phyloP scores from a whole-genome alignment of 2,888 invertebrate species.

The Scaptomyza caliginosa region DNA sequence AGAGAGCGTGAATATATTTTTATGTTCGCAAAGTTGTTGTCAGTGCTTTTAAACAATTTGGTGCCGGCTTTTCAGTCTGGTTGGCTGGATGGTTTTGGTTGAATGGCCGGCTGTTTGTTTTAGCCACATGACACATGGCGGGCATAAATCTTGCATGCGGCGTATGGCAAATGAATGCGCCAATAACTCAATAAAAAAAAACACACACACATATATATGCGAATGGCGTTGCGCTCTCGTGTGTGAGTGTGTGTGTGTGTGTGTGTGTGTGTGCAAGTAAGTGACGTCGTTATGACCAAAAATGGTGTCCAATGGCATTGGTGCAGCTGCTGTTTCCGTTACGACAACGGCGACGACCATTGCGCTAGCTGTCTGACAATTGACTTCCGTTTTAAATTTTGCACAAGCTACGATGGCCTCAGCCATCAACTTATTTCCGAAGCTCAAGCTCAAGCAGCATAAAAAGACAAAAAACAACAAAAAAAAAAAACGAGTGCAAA shows the following conservation, averaged over 20 bases:
- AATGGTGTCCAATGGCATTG: conserved; percentile 43
- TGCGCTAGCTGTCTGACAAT: conserved; percentile 71
- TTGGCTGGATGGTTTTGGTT: conserved; percentile 6
- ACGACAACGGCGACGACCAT: conserved; percentile 59
- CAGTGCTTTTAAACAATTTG: conserved; percentile 69
- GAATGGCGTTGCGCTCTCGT: conserved; percentile 8
- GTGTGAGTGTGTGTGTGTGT: conserved; percentile 5
- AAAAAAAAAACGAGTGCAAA: conserved; percentile 18
- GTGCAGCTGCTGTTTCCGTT: conserved; percentile 69
- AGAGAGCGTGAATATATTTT: conserved; percentile 44
- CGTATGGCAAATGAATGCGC: conserved; percentile 78
- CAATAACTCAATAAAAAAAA: conserved; percentile 75
- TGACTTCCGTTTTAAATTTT: conserved; percentile 76
- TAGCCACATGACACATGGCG: conserved; percentile 76
- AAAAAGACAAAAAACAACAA: conserved; percentile 22
- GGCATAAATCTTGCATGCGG: conserved; percentile 74
- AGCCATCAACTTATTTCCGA: conserved; percentile 34
- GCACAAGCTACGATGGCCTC: conserved; percentile 70
- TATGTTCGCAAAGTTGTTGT: conserved; percentile 54
- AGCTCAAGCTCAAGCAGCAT: conserved; percentile 1
- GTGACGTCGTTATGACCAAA: conserved; percentile 44
- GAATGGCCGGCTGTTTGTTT: conserved; percentile 55
- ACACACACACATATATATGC: conserved; percentile 14
- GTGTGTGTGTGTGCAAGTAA: conserved; percentile 15
- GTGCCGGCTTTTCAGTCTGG: conserved; percentile 3